Base-by-base conservation (phyloP, 2,113 vertebrate species). In the Phycodurus eques region DNA sequence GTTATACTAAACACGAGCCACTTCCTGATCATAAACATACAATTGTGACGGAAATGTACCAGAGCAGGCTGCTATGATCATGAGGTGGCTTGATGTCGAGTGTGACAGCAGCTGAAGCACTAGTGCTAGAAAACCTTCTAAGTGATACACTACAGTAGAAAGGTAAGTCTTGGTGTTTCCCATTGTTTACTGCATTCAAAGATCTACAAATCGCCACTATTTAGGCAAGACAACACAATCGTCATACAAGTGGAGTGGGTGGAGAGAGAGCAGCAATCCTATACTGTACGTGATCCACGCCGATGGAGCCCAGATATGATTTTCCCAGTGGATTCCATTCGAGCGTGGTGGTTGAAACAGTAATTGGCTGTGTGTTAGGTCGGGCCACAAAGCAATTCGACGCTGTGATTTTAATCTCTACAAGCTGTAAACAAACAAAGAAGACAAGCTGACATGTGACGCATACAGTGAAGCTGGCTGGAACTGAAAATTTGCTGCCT, bases 261-360 rank as follows among this genome's bases (percentile, higher is more conserved):
- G 27, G 14, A 62, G 71, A 79, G 81, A 81, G 77, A 75, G 31
- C 44, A 49, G 43, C 75, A 65, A 77, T 79, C 65, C 71, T 27
- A 6, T n/a, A 84, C 71, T 27, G 7, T 54, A 83, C 82, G 67
- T 66, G 74, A 82, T 83, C 62, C n/a, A 0, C 76, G 47, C 67
- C 12, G 77, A 87, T 84, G 61, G 71, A 72, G 64, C 46, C 65
- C 11, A 33, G 80, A 85, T 83, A 79, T 2, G 69, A 73, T 70
- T 81, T 79, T 72, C 74, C 54, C 71, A 47, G 62, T 75, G 0
- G 56, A 68, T 59, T 71, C 81, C 77, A 75, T 77, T 75, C 63
- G 69, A 5, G 39, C 12, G 54, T 75, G 57, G 73, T 70, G 79
- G 68, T 76, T 81, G 62, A 78, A 75, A 76, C 78, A 79, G 80